Evolutionary conservation across 2,888 invertebrate species (phyloP), one percentile per base, ranked within the genome.

Genomic region (Glyphotaelius pellucidus): DNA sequence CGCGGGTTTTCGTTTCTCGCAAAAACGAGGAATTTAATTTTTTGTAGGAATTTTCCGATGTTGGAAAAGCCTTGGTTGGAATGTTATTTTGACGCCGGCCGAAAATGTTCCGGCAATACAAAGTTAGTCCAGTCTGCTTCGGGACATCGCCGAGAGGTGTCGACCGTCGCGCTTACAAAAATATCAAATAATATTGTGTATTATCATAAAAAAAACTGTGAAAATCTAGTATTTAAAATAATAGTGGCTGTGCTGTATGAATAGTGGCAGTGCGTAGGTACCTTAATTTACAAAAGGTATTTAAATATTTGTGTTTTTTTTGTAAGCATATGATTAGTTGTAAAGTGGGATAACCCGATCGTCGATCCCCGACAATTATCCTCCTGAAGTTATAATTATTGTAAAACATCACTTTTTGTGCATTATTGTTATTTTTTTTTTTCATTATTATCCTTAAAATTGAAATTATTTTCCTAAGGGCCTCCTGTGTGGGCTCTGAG

Each of bases 71-170:
- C 25, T 25, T 67, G 67, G 67, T n/a, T n/a, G n/a, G 67, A 25
- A 67, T 9, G 2, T 67, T 67, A n/a, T 67, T 38, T 32, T 81
- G 81, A 81, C 15, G 81, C 81, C 32, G 32, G 32, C 15, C 32
- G 32, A 81, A 81, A 81, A 32, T 31, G 4, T 31, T 81, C 19
- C 32, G 9, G 67, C 19, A 25, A 88, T 88, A 42, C 30, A 14
- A 52, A 31, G 9, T 67, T 12, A 9, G 88, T n/a, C 9, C 88
- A 88, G 88, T 88, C 35, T 15, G 79, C 88, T 88, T 88, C 79
- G 67, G 31, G 25, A 19, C 32, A 7, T 88, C 79, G 67, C 19
- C 88, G 88, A 14, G 32, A 79, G 88, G 52, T 88, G 88, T 67
- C 52, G 88, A 9, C 19, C 9, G 86, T 3, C 67, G 67, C 67